A percentile compares a stretch with the other conserved stretches of the same genome.
phyloP scores from a whole-genome alignment of 2,888 invertebrate genomes.

The Nebria salina region DNA sequence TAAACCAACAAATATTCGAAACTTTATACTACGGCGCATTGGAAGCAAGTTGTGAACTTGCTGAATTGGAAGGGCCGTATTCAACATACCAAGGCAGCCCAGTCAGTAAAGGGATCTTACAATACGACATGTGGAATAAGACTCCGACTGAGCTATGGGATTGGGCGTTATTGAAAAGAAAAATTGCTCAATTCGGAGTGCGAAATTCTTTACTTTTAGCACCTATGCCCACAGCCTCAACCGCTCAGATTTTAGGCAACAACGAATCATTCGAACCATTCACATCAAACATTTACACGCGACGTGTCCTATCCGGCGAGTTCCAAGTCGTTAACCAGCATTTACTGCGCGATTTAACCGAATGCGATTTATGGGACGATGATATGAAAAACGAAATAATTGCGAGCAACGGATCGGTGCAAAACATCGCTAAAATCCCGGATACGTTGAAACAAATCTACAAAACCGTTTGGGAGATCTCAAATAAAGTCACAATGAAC shows the following conservation, averaged over 20 bases:
- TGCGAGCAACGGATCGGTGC: slow-evolving; percentile 91
- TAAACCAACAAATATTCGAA: slow-evolving; percentile 97
- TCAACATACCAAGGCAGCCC: slow-evolving; percentile 93
- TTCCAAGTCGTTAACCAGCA: slow-evolving; percentile 98
- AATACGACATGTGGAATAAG: slow-evolving; percentile 98
- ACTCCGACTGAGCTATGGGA: slow-evolving; percentile 88
- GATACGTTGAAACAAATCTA: slow-evolving; percentile 86
- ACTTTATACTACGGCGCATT: slow-evolving; percentile 97
- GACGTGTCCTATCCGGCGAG: slow-evolving; percentile 94
- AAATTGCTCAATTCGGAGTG: slow-evolving; percentile 88
- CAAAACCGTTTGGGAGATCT: slow-evolving; percentile 98
- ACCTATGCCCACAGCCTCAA: slow-evolving; percentile 99
- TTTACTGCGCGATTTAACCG: slow-evolving; percentile 90
- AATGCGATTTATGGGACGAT: slow-evolving; percentile 91
- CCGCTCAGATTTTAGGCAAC: slow-evolving; percentile 98
- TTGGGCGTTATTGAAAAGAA: slow-evolving; percentile 84
- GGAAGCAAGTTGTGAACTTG: slow-evolving; percentile 95
- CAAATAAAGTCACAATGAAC: slow-evolving; percentile 89
- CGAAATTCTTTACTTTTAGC: slow-evolving; percentile 93
- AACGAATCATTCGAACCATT: slow-evolving; percentile 99
- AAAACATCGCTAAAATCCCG: slow-evolving; percentile 86
- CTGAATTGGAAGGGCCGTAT: slow-evolving; percentile 85
- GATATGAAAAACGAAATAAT: slow-evolving; percentile 95
- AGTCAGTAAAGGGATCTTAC: slow-evolving; percentile 93
- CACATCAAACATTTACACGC: slow-evolving; percentile 95